Base-by-base conservation (phyloP, 2,888 invertebrate genomes). In the Catocala sponsa region DNA sequence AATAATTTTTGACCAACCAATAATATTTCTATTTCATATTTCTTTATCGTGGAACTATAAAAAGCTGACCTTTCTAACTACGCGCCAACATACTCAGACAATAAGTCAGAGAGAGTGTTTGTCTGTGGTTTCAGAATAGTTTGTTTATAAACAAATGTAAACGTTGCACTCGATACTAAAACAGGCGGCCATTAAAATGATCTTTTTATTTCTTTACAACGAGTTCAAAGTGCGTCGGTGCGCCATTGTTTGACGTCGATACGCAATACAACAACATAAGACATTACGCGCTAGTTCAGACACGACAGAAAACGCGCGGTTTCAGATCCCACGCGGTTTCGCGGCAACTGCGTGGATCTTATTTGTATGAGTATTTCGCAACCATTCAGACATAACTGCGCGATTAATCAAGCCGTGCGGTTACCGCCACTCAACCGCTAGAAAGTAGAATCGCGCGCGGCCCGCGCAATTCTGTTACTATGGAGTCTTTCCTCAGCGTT, bases 101-200 rank as follows among this genome's bases (percentile, higher is more conserved):
- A n/a, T 15, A 42, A 38, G 38, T 52, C 42, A 15, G 25, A 41
- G 25, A 15, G 25, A 41, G 25, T 43, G 2, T 51, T 51, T 38
- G 51, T 32, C 43, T 52, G 52, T 2, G 32, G 13, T 25, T 52
- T 42, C 1, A 52, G 32, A 52, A 52, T 52, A 52, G 42, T 43
- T 41, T 43, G 43, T 43, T 25, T 52, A 41, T 51, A 52, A 43
- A 52, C 52, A 52, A 11, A 25, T 43, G 11, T n/a, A 15, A 5
- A 42, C 42, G 15, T 43, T 25, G 9, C 5, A 42, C n/a, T 41
- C 1, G 32, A 25, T 38, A 41, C 38, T 15, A 43, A 42, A 51
- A n/a, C 41, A 15, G 15, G 10, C 7, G 6, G 6, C 42, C 43
- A 43, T 43, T 52, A 52, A 52, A 35, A 43, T 41, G 33, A 12